phyloP scores from a whole-genome alignment of 2,888 invertebrate genomes.

The Stenchaetothrips biformis region DNA sequence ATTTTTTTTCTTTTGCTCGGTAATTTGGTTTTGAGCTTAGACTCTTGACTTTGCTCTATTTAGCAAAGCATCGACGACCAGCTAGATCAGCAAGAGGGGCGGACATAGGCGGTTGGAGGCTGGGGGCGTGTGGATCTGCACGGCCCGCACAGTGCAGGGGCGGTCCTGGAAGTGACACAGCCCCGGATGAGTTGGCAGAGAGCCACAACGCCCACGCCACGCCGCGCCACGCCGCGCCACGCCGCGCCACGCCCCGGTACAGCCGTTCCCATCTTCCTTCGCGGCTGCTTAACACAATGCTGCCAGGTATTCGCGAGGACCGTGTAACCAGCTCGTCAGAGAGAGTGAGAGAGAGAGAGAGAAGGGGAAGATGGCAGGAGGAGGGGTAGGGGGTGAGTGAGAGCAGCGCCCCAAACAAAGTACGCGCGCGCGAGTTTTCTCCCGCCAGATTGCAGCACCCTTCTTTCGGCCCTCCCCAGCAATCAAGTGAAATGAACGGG shows the following conservation, averaged over 20 bases:
- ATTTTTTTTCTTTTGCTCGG: no score
- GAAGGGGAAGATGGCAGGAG: not conserved
- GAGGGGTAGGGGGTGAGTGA: not conserved
- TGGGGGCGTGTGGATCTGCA: no score
- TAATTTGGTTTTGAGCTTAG: no score
- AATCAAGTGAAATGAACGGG: no score
- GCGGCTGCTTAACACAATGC: not conserved
- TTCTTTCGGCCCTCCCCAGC: no score
- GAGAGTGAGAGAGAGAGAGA: not conserved
- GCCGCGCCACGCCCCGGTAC: not conserved
- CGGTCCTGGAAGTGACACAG: constrained; percentile 15
- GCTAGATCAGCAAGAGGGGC: no score
- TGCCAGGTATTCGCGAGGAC: not conserved
- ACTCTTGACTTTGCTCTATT: no score
- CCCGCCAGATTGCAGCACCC: no score
- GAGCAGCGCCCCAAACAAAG: no score
- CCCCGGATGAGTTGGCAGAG: constrained; percentile 1
- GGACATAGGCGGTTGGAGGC: no score
- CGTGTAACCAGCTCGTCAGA: not conserved
- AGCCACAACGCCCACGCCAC: not conserved
- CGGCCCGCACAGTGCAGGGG: not conserved
- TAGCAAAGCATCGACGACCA: no score
- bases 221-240: not conserved
- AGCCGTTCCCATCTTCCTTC: not conserved
- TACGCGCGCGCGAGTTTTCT: no score